These are phyloP conservation scores for Drosophila subobscura DNA, from an alignment of 1,140 invertebrate species.

Conservation along the genomic window DNA sequence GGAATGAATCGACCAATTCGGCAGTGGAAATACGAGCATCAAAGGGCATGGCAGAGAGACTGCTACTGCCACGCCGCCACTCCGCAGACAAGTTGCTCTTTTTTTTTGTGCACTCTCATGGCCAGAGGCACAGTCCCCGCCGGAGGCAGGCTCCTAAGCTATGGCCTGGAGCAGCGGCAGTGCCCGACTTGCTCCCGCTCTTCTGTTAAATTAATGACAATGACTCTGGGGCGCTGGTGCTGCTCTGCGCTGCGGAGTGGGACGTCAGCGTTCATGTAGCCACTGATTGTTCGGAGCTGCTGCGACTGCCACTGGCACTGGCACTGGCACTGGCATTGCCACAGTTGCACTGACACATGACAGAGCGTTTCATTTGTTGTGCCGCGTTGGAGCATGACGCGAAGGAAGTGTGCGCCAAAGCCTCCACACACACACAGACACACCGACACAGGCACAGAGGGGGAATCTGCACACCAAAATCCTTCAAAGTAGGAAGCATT, in stretches of 20 bases:
- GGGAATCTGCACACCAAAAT: too few species aligned
- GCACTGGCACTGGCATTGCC: slow-evolving; percentile 48
- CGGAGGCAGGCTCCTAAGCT: slow-evolving; percentile 55
- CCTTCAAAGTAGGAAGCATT: slow-evolving; percentile 6
- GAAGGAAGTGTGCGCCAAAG: slow-evolving; percentile 54
- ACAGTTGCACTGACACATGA: slow-evolving; percentile 76
- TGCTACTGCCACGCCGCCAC: slow-evolving; percentile 46
- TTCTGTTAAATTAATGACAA: slow-evolving; percentile 70
- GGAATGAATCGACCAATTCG: not conserved
- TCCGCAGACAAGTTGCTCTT: slow-evolving; percentile 66
- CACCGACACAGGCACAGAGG: too few species aligned
- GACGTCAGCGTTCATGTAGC: slow-evolving; percentile 41
- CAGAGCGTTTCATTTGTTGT: slow-evolving; percentile 80
- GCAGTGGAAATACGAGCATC: slow-evolving; percentile 2
- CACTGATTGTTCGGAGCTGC: slow-evolving; percentile 70
- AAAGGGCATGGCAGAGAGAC: slow-evolving; percentile 29
- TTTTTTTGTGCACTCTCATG: slow-evolving; percentile 63
- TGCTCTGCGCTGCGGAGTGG: slow-evolving; percentile 13
- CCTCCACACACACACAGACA: slow-evolving; percentile 6
- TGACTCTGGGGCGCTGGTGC: slow-evolving; percentile 58
- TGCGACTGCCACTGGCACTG: slow-evolving; percentile 42
- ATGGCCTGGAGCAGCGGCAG: slow-evolving; percentile 64
- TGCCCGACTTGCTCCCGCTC: too few species aligned
- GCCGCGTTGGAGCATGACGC: slow-evolving; percentile 54
- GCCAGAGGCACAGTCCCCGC: slow-evolving; percentile 30